These are phyloP conservation scores for Tichodroma muraria DNA, from an alignment of 2,113 vertebrate genomes.

Conservation along the genomic window DNA sequence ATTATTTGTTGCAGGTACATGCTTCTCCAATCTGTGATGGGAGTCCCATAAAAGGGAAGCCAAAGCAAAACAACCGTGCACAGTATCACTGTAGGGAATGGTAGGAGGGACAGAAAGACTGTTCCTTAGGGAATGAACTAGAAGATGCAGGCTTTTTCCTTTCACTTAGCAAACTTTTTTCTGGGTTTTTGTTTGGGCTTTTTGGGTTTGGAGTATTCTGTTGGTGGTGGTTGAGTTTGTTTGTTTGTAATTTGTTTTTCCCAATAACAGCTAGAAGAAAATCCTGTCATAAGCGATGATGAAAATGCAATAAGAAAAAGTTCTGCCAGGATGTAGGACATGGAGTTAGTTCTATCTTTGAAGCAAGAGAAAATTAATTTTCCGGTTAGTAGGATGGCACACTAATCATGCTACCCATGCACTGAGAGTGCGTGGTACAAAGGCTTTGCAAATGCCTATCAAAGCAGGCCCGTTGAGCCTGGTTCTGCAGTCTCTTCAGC, in stretches of 20 bases:
- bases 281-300: background rate
- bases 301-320: background rate
- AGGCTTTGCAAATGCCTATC: background rate
- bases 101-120: background rate
- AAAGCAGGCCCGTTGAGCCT: background rate
- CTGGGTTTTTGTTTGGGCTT: background rate
- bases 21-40: background rate
- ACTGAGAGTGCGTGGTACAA: background rate
- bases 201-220: background rate
- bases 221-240: background rate
- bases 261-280: background rate
- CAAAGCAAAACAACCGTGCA: background rate
- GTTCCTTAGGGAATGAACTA: background rate
- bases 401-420: background rate
- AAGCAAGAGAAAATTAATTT: background rate
- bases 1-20: rapidly evolving
- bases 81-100: background rate
- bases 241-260: background rate
- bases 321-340: background rate
- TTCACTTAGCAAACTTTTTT: background rate
- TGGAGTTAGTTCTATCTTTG: background rate
- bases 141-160: background rate
- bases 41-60: background rate
- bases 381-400: background rate
- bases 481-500: background rate